These are phyloP conservation scores for Eucera pruinosa DNA, from an alignment of 2,888 invertebrate genomes.

Conservation along the genomic window DNA sequence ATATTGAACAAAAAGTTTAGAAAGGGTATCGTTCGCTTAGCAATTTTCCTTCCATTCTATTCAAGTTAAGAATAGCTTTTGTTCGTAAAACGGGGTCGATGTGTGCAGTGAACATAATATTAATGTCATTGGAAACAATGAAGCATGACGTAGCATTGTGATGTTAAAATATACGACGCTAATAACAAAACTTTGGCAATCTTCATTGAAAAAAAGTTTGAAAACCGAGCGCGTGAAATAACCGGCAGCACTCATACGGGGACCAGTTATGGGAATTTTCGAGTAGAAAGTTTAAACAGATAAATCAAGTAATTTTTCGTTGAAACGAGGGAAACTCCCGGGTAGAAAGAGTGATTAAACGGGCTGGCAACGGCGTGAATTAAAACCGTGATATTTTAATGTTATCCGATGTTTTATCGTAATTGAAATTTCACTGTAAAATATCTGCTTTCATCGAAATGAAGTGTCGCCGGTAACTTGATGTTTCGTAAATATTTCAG, in stretches of 20 bases:
- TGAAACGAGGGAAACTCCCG: background rate
- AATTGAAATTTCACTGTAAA: conserved; percentile 47
- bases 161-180: conserved; percentile 61
- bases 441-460: conserved; percentile 18
- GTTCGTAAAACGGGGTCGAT: conserved; percentile 22
- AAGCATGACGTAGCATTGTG: conserved; percentile 56
- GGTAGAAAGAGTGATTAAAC: conserved; percentile 16
- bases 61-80: conserved; percentile 24
- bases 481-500: conserved; percentile 32
- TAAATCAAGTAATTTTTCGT: conserved; percentile 53
- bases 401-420: conserved; percentile 46
- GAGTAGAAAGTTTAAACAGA: conserved; percentile 46
- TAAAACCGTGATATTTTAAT: conserved; percentile 45
- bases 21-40: conserved; percentile 7
- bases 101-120: conserved; percentile 19
- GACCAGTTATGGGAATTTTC: conserved; percentile 41
- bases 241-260: conserved; percentile 36
- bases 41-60: conserved; percentile 14
- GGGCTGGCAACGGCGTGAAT: conserved; percentile 26
- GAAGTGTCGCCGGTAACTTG: conserved; percentile 14
- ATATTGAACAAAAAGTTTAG: background rate
- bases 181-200: conserved; percentile 74
- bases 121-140: conserved; percentile 43
- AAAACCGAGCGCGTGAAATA: conserved; percentile 30
- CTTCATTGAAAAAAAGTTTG: conserved; percentile 67